These are phyloP conservation scores for Neopipo cinnamomea DNA, from an alignment of 2,113 vertebrate genomes.

Conservation along the genomic window DNA sequence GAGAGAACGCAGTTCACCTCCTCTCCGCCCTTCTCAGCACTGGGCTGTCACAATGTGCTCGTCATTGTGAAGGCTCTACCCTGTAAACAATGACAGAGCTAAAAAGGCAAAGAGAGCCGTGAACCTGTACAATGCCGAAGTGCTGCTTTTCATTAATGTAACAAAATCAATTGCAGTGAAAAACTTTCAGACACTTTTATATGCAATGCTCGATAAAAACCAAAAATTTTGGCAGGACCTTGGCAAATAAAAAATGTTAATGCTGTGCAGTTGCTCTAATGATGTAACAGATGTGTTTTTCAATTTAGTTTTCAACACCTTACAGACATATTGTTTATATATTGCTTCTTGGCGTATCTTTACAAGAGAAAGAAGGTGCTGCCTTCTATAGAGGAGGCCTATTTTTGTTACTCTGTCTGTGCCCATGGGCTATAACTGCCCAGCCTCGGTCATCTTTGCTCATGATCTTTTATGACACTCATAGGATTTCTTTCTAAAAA, in stretches of 20 bases:
- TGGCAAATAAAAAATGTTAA: not conserved
- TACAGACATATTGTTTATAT: not conserved
- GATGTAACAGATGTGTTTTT: not conserved
- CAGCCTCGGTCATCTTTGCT: conserved; percentile 3
- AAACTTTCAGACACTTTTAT: not conserved
- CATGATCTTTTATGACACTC: not conserved
- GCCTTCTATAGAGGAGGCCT: not conserved
- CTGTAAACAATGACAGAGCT: not conserved
- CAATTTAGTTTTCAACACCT: not conserved
- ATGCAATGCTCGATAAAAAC: not conserved
- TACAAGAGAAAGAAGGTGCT: not conserved
- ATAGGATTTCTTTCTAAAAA: conserved; percentile 47
- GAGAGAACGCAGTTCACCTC: not conserved
- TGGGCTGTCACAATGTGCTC: not conserved
- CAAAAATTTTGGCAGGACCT: not conserved
- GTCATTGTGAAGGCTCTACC: not conserved
- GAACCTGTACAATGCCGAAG: not conserved
- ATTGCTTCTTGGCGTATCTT: not conserved
- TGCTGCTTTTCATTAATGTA: not conserved
- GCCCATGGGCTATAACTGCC: not conserved
- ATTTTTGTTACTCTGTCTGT: conserved; percentile 11
- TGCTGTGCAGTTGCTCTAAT: not conserved
- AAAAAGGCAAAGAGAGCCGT: not conserved
- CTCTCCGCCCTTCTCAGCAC: not conserved
- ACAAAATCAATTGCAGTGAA: not conserved